Evolutionary conservation across 2,888 invertebrate genomes (phyloP).

Genomic region (Zygogramma bicolorata): DNA sequence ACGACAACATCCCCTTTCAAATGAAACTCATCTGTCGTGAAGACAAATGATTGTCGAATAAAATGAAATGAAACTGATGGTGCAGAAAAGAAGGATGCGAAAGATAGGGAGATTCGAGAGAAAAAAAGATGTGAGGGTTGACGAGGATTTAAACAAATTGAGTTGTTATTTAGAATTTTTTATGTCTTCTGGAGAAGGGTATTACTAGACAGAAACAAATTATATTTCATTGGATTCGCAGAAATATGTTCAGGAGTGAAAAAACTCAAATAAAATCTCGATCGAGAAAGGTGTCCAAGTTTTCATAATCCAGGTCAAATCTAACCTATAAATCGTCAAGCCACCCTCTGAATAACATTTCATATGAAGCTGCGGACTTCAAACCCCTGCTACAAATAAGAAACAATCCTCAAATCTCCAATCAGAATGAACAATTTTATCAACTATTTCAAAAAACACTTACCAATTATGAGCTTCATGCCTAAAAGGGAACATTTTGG

Average conservation of each 20-base stretch:
- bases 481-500: conserved; percentile 26
- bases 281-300: neutral
- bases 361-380: neutral
- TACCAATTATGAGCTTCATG: conserved; percentile 37
- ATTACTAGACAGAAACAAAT: neutral
- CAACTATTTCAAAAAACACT: conserved; percentile 45
- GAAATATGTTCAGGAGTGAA: neutral
- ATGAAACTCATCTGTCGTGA: conserved; percentile 44
- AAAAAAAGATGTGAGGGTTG: conserved; percentile 54
- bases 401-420: neutral
- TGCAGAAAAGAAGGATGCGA: conserved; percentile 54
- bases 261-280: neutral
- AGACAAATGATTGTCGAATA: conserved; percentile 58
- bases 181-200: neutral
- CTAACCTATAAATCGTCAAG: conserved; percentile 18
- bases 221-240: neutral
- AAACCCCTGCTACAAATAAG: neutral
- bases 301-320: conserved; percentile 32
- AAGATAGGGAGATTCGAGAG: conserved; percentile 42
- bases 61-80: conserved; percentile 57
- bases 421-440: conserved; percentile 33
- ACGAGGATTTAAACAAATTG: conserved; percentile 56
- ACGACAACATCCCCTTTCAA: conserved; percentile 23
- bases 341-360: neutral
- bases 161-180: conserved; percentile 53